Conservation (phyloP, 2,888 invertebrate species). For the Dinocampus coccinellae region DNA sequence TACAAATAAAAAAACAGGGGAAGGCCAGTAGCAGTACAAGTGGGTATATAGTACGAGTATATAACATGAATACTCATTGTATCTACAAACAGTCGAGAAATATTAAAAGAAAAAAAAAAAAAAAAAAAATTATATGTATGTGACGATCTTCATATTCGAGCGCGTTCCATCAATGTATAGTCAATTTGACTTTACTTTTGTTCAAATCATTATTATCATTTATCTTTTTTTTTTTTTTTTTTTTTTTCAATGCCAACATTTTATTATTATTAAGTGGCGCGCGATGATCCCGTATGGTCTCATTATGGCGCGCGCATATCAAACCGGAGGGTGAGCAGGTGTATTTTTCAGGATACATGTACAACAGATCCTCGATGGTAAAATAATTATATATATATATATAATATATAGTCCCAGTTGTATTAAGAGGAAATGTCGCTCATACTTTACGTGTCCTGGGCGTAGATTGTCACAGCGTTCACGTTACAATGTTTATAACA, state of each 20-base stretch:
- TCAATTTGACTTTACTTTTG: background rate
- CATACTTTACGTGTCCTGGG: conserved; percentile 54
- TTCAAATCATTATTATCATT: background rate
- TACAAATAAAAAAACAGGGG: background rate
- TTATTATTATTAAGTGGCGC: conserved; percentile 56
- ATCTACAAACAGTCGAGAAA: background rate
- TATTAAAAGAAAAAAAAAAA: too few species aligned
- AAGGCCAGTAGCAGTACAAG: background rate
- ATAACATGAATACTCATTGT: background rate
- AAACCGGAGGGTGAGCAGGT: conserved; percentile 58
- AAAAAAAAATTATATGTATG: too few species aligned
- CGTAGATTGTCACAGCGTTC: conserved; percentile 16
- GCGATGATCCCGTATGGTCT: conserved; percentile 55
- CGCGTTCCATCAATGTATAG: background rate
- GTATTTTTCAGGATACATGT: conserved; percentile 48
- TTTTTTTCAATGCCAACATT: conserved; percentile 46
- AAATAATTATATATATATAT: conserved; percentile 18
- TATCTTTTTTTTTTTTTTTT: background rate
- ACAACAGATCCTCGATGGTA: conserved; percentile 54
- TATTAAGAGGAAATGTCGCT: conserved; percentile 60
- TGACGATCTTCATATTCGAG: too few species aligned
- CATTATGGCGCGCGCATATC: conserved; percentile 59
- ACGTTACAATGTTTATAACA: conserved; percentile 12
- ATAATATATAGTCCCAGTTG: conserved; percentile 41
- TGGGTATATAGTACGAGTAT: too few species aligned